Evolutionary conservation across 2,113 vertebrate species (phyloP), one percentile per base, ranked within the genome.

Genomic region (Corydoras maculifer): DNA sequence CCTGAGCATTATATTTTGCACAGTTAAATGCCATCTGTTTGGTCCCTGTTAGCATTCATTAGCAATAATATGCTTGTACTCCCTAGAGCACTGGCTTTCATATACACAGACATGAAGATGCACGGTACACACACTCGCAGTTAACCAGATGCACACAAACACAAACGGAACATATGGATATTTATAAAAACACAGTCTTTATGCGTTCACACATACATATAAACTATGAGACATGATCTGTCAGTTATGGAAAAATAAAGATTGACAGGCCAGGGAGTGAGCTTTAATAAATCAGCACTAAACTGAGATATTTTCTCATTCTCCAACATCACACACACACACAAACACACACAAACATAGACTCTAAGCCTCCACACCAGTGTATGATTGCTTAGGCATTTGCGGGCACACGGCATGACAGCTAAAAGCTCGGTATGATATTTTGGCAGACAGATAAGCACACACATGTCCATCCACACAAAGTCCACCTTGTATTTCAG

Each of bases 21-120:
- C 59, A 81, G 77, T 82, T 78, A 81, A 82, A 70, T 75, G 77
- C 72, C 85, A 85, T 84, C 83, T 84, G 80, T 73, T 80, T 54
- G 70, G 70, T 58, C 59, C 9, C 70, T 75, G 76, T 79, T 75
- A 73, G 58, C 70, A 79, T 79, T 81, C 70, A 82, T 79, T 77
- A 73, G 65, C 74, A 75, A 81, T 78, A 82, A 82, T 66, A 58
- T 75, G 31, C 60, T 65, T 9, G 69, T 80, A 62, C 48, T 68
- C 49, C 58, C 77, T 64, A 25, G 77, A 78, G 77, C 68, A 62
- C 62, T 67, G 11, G 64, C 43, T 18, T 14, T 32, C 2, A 32
- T 30, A 30, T 53, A 51, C 35, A 74, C 74, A 79, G 50, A 65
- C 67, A 75, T 73, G 65, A 80, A 84, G 30, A 77, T 50, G 64